Evolutionary conservation across 2,797 vertebrate species (phyloP), one percentile per base, ranked within the genome.

Genomic region (Acestrorhynchus altus): DNA sequence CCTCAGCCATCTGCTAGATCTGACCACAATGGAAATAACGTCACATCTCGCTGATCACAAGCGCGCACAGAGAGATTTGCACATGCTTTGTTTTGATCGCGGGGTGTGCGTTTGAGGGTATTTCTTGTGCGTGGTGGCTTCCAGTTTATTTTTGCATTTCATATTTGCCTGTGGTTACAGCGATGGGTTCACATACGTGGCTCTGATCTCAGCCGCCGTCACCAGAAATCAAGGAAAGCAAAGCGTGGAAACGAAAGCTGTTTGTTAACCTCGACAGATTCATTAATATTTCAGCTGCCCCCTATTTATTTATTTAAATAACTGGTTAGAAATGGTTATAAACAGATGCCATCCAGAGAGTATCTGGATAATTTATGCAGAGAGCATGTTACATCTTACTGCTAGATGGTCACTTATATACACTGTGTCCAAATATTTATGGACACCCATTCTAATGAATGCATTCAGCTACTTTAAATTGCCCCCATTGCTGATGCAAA

Each of bases 1-100:
- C 46, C 60, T 77, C 64, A 56, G 57, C 75, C 75, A 77, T 77
- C 75, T 77, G 75, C 63, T 46, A 70, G 31, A 60, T 69, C 35
- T 26, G 47, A 69, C 54, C 66, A 60, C 56, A 40, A 35, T 77
- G 66, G 74, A 69, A 69, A 69, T 40, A 51, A 49, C 35, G 49
- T 69, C 65, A 51, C 56, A 40, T 57, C 22, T 54, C 51, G 31
- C 13, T 4, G 42, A 69, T 70, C 65, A 61, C 42, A 69, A 13
- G 64, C 60, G 52, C 39, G 44, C 44, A 40, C 42, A 22, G 24
- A 44, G 60, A 76, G 52, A 47, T 59, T 59, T 31, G 56, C 28
- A 59, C 56, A 31, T 59, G 35, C 60, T 39, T 35, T 63, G 60
- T 63, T 63, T 63, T 63, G 74, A 76, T 76, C 64, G 44, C 52